Percentiles rank a stretch among this genome's conserved stretches.
Conservation (phyloP, 2,113 vertebrate species). For the Sander vitreus region DNA sequence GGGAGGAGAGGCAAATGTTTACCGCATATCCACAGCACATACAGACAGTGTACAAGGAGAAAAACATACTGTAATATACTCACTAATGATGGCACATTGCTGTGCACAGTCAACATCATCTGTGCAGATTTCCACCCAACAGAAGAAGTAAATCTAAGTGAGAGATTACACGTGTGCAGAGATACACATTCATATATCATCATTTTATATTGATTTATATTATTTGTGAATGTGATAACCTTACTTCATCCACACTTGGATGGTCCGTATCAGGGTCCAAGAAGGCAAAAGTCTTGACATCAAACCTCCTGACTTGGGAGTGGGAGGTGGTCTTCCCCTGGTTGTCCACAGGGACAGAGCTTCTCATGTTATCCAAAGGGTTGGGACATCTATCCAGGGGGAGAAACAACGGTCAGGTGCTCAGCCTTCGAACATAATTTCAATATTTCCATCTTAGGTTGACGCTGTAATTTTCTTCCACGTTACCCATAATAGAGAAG, state of each 20-base stretch:
- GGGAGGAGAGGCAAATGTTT: neutral
- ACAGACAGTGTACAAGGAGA: neutral
- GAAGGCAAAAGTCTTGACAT: constrained; percentile 81
- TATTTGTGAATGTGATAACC: neutral
- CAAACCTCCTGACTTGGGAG: constrained; percentile 77
- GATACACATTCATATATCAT: too few species aligned
- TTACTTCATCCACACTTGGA: constrained; percentile 73
- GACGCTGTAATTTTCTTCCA: neutral
- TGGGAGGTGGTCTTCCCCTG: constrained; percentile 49
- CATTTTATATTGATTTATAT: too few species aligned
- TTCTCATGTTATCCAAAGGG: constrained; percentile 73
- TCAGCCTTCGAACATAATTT: neutral
- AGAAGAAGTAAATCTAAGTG: constrained; percentile 79
- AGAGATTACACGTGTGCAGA: neutral
- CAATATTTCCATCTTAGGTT: neutral
- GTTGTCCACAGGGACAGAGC: constrained; percentile 69
- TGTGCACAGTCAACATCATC: constrained; percentile 65
- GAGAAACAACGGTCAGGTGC: neutral
- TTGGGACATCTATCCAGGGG: constrained; percentile 73
- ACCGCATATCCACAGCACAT: neutral
- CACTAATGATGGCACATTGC: constrained; percentile 67
- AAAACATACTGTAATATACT: constrained; percentile 31
- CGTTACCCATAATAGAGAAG: constrained; percentile 79
- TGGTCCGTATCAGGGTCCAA: constrained; percentile 70
- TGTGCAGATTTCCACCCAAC: constrained; percentile 82